Conservation (phyloP, 2,113 vertebrate genomes). For the Hippocampus zosterae region DNA sequence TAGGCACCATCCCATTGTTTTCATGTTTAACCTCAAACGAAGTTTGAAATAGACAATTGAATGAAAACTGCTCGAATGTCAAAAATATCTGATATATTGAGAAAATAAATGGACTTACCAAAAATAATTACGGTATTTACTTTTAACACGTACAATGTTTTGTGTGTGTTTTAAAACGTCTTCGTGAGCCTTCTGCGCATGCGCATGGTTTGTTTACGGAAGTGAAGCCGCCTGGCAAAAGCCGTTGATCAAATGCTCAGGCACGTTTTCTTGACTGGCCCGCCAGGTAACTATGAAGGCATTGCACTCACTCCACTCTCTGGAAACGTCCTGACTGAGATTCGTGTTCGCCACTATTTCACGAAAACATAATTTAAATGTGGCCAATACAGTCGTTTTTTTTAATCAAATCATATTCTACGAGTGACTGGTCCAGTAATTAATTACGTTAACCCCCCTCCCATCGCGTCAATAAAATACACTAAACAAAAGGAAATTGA, state of each 20-base stretch:
- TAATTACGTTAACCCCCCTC: background rate
- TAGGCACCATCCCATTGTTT: background rate
- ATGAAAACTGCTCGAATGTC: background rate
- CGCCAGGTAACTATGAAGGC: constrained; percentile 77
- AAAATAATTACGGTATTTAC: background rate
- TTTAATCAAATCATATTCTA: background rate
- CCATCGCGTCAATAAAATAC: background rate
- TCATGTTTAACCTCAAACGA: background rate
- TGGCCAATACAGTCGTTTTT: background rate
- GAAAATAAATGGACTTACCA: background rate
- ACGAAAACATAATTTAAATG: background rate
- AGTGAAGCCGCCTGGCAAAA: constrained; percentile 4
- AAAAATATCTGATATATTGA: background rate
- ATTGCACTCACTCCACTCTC: background rate
- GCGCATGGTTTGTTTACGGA: constrained; percentile 54
- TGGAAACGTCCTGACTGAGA: too few relatives aligned
- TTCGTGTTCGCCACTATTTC: background rate
- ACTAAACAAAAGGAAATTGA: background rate
- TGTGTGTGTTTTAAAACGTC: background rate
- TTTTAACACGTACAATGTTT: background rate
- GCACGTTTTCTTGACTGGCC: constrained; percentile 87
- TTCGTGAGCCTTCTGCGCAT: constrained; percentile 37
- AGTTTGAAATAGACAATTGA: background rate
- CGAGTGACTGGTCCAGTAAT: background rate
- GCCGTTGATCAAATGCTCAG: constrained; percentile 64